phyloP scores from a whole-genome alignment of 2,797 vertebrate species.

The Sebastes diploproa region DNA sequence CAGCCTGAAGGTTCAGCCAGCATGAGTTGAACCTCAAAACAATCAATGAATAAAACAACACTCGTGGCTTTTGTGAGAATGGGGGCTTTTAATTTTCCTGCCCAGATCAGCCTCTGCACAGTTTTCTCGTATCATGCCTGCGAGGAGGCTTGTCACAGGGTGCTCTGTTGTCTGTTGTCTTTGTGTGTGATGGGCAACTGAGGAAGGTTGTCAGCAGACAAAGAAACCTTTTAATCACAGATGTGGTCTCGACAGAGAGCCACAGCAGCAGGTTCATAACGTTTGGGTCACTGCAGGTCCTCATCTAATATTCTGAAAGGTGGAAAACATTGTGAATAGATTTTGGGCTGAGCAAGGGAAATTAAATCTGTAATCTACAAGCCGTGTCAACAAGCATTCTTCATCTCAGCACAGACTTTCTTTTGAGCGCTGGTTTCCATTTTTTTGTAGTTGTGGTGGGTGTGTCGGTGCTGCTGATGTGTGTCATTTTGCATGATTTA shows the following conservation, averaged over 20 bases:
- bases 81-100: constrained; percentile 68
- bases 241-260: constrained; percentile 58
- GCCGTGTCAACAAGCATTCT: constrained; percentile 24
- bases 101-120: constrained; percentile 32
- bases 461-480: constrained; percentile 20
- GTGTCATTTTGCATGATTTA: constrained; percentile 63
- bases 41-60: constrained; percentile 77
- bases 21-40: constrained; percentile 51
- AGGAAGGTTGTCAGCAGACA: constrained; percentile 58
- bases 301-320: constrained; percentile 72
- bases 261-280: constrained; percentile 66
- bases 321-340: constrained; percentile 47
- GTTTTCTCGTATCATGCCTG: constrained; percentile 58
- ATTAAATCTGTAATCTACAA: constrained; percentile 65
- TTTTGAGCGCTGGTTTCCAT: constrained; percentile 30
- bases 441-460: constrained; percentile 20
- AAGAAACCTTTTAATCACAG: constrained; percentile 76
- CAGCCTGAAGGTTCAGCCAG: constrained; percentile 28
- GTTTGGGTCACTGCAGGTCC: constrained; percentile 57
- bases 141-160: constrained; percentile 40
- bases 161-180: constrained; percentile 54
- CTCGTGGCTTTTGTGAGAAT: constrained; percentile 39
- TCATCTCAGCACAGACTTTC: constrained; percentile 24
- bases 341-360: constrained; percentile 63
- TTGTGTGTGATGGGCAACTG: constrained; percentile 26